Percentiles rank a stretch among this genome's conserved stretches.
Evolutionary conservation across 2,113 vertebrate genomes (phyloP).

Genomic region (Pimephales promelas): DNA sequence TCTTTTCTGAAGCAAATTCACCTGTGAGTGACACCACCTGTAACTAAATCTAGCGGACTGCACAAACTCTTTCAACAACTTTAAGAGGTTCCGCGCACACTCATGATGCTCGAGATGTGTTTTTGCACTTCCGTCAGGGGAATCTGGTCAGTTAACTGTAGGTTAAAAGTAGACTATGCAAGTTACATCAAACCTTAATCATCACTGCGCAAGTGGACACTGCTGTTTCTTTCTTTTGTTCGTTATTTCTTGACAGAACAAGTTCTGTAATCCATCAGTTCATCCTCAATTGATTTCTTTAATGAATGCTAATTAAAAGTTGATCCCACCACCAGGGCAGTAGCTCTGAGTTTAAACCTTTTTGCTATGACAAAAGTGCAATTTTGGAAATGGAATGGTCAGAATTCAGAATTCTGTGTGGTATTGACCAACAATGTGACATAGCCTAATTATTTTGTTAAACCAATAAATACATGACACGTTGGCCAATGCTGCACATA

Average conservation of each 20-base stretch:
- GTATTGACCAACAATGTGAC: neutral
- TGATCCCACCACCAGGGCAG: neutral
- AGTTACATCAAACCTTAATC: neutral
- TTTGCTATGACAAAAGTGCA: neutral
- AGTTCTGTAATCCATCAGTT: neutral
- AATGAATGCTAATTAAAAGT: neutral
- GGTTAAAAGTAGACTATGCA: neutral
- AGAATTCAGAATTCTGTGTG: neutral
- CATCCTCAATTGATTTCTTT: neutral
- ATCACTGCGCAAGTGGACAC: neutral
- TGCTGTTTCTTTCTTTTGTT: neutral
- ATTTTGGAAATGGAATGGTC: neutral
- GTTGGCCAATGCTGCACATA: conserved; percentile 24
- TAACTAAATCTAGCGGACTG: neutral
- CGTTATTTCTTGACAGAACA: neutral
- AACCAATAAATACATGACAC: conserved; percentile 1
- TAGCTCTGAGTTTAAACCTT: neutral
- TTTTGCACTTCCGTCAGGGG: neutral
- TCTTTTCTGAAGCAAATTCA: neutral
- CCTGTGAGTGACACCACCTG: neutral
- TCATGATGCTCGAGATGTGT: neutral
- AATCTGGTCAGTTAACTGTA: neutral
- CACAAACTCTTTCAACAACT: conserved; percentile 6
- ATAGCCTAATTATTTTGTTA: neutral
- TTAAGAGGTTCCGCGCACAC: neutral